Percentiles rank a stretch among this genome's conserved stretches.
These are phyloP conservation scores for Megalops cyprinoides DNA, from an alignment of 2,797 vertebrate species.

Conservation along the genomic window DNA sequence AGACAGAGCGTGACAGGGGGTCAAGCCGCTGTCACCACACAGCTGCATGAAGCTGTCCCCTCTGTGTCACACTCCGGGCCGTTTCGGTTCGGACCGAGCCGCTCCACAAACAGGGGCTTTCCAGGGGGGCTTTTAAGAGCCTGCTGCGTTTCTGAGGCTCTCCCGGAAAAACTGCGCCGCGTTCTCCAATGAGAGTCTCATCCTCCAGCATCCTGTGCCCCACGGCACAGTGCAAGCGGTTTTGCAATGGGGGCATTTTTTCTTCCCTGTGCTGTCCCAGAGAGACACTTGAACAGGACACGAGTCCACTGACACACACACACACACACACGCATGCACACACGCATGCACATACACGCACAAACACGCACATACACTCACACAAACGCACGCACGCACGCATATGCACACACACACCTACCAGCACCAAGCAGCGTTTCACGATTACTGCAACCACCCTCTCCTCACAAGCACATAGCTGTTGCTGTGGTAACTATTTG, in stretches of 20 bases:
- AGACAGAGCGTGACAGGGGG: neutral
- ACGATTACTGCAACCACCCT: neutral
- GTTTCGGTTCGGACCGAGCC: neutral
- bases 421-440: neutral
- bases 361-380: neutral
- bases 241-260: neutral
- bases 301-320: neutral
- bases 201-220: neutral
- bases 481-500: conserved; percentile 31
- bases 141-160: neutral
- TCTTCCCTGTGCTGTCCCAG: neutral
- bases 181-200: neutral
- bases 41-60: neutral
- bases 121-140: too few species aligned
- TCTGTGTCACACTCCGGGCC: neutral
- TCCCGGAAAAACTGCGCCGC: neutral
- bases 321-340: neutral
- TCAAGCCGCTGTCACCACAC: neutral
- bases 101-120: neutral
- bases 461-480: conserved; percentile 28
- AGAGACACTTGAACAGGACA: neutral
- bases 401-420: neutral
- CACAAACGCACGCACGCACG: neutral
- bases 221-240: neutral
- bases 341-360: neutral